A percentile compares a stretch with the other conserved stretches of the same genome.
These are phyloP conservation scores for Zaprionus bogoriensis DNA, from an alignment of 2,888 invertebrate species.

Conservation along the genomic window DNA sequence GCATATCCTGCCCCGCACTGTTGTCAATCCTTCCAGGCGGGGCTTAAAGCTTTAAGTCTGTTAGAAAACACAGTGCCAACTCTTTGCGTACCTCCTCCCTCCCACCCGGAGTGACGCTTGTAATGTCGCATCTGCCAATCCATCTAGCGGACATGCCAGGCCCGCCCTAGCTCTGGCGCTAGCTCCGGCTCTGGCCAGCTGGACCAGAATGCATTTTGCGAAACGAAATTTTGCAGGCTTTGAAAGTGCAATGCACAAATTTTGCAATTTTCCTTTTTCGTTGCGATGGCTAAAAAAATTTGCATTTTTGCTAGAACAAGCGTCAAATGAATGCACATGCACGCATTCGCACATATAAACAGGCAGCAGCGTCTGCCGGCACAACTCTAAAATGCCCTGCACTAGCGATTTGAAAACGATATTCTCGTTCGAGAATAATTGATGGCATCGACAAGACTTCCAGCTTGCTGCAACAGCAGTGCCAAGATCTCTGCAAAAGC, in stretches of 20 bases:
- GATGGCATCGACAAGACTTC: too few relatives aligned
- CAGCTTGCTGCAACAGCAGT: too few relatives aligned
- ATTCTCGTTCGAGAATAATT: too few relatives aligned
- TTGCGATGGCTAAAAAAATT: conserved; percentile 57
- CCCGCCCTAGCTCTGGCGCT: not conserved
- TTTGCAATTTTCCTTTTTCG: conserved; percentile 49
- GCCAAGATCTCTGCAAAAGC: too few relatives aligned
- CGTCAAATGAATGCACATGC: conserved; percentile 59
- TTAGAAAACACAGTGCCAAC: too few relatives aligned
- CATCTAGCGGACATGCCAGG: conserved; percentile 40
- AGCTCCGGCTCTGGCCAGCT: conserved; percentile 23
- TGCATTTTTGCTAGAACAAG: conserved; percentile 65
- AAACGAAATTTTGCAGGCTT: conserved; percentile 68
- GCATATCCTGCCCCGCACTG: not conserved
- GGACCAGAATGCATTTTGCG: conserved; percentile 64
- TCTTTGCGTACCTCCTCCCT: too few relatives aligned
- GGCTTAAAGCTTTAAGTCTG: conserved; percentile 53
- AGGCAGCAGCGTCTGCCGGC: not conserved
- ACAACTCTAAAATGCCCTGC: conserved; percentile 9
- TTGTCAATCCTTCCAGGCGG: not conserved
- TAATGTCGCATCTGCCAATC: conserved; percentile 51
- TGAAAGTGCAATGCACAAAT: conserved; percentile 70
- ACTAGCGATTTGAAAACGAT: too few relatives aligned
- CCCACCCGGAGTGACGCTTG: too few relatives aligned
- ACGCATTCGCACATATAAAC: conserved; percentile 34